Evolutionary conservation across 2,888 invertebrate species (phyloP), one percentile per base, ranked within the genome.

Genomic region (Lithosia quadra): DNA sequence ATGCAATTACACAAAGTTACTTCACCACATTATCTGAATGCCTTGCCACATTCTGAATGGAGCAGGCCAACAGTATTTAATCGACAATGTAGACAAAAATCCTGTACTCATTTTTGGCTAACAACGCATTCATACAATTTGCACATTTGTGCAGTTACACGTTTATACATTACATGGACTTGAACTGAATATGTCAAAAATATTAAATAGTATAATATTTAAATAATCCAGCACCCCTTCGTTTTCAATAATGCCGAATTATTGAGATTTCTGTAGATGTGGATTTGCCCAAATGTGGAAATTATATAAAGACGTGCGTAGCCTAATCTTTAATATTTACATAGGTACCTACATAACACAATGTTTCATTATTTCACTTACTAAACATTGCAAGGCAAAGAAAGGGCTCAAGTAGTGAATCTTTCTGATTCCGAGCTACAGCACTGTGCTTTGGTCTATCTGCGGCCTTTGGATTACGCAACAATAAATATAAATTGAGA

Each of bases 321-420:
- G 43, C 43, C 43, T 43, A 13, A 43, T 43, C 7, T 43, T 18
- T 43, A 43, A 49, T 62, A 49, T 62, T 62, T 62, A 62, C 49
- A 62, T 43, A 62, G 33, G n/a, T n/a, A n/a, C n/a, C n/a, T n/a
- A n/a, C n/a, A 49, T n/a, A 62, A 33, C 28, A n/a, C 62, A 49
- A 62, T 33, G n/a, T 58, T 58, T 58, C 1, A 8, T 18, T 24
- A 59, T 36, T 63, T 67, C 3, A 28, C 15, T 24, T 24, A 36
- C 39, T 55, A 34, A 8, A 21, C 13, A 15, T 39, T 39, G 39
- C 39, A 39, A 55, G 11, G 33, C 33, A 10, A 58, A 56, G 24
- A 39, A 15, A 39, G 39, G 43, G 18, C 43, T 43, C 43, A 43
- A 18, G 49, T 5, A 8, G 49, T n/a, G 49, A 49, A 49, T n/a